Conservation (phyloP, 2,113 vertebrate genomes). For the Odontesthes bonariensis region DNA sequence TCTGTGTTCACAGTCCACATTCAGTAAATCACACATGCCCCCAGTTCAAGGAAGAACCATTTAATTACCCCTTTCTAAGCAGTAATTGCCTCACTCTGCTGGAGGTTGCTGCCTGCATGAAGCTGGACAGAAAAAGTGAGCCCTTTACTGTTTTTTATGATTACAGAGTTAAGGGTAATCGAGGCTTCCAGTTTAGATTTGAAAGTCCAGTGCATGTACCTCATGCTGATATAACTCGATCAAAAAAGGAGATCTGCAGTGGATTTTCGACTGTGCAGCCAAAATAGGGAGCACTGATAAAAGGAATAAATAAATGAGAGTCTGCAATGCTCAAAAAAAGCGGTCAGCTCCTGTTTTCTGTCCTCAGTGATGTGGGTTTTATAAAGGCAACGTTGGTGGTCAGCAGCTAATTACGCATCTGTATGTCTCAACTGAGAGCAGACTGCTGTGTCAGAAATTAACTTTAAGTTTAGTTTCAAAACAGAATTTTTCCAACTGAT, state of each 20-base stretch:
- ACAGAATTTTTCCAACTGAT: background rate
- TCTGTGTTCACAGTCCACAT: constrained; percentile 43
- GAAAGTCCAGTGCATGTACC: constrained; percentile 18
- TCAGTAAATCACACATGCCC: constrained; percentile 64
- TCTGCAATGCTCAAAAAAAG: constrained; percentile 1
- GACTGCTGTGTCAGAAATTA: background rate
- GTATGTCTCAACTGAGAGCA: background rate
- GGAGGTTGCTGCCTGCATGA: constrained; percentile 46
- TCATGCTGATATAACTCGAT: constrained; percentile 11
- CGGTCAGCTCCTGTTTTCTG: constrained; percentile 8
- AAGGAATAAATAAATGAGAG: background rate
- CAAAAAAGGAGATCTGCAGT: constrained; percentile 12
- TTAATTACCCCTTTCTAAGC: constrained; percentile 76
- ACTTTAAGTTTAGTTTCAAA: background rate
- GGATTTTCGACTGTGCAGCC: background rate
- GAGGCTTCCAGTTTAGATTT: constrained; percentile 39
- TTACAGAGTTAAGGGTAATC: constrained; percentile 15
- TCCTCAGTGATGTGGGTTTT: constrained; percentile 20
- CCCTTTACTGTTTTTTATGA: constrained; percentile 26
- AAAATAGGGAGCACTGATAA: constrained; percentile 11
- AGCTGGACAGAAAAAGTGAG: constrained; percentile 43
- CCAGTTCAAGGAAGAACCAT: constrained; percentile 58
- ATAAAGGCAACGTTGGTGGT: constrained; percentile 24
- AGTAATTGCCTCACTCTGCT: constrained; percentile 70
- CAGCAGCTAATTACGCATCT: constrained; percentile 40